Evolutionary conservation across 2,888 invertebrate species (phyloP), one percentile per base, ranked within the genome.

Genomic region (Synergus itoensis): DNA sequence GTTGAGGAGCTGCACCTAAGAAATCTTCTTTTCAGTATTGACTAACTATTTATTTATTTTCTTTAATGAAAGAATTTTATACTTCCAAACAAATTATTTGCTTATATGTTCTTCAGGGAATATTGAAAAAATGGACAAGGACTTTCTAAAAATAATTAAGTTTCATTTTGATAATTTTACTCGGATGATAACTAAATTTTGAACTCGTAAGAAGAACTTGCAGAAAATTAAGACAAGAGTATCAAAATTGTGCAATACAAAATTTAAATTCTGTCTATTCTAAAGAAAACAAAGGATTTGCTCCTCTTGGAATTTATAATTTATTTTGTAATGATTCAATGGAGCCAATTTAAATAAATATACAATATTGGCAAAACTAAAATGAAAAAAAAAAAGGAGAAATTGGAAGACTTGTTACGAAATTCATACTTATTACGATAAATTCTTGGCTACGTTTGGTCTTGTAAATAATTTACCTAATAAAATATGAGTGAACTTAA

Each of bases 1-100:
- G 94, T 77, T 94, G 94, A 77, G 21, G 62, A 77, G 67, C 48
- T 62, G 60, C 80, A 78, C 75, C 77, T 41, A 60, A 63, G 45
- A 28, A 48, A 73, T 53, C 48, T 73, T n/a, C 16, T 28, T 48
- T 48, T 69, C 69, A 69, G 69, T 73, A 53, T 53, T 48, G 16
- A 57, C 69, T 63, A 21, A 40, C 18, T 4, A 28, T 21, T 76
- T 65, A 69, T 40, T 28, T 62, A 73, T 60, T 41, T 53, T 45
- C 36, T 11, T 60, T 60, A 11, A 11, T 4, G 9, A 57, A 12
- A 60, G 18, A 53, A 16, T 4, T 21, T 21, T 21, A 18, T 21
- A 4, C 4, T 12, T 21, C 48, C 16, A 4, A 60, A 21, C 21
- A 12, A 28, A 60, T 4, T 9, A 4, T 21, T 60, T 28, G 12